Evolutionary conservation across 2,113 vertebrate genomes (phyloP), one percentile per base, ranked within the genome.

Genomic region (Myrmecobius fasciatus): DNA sequence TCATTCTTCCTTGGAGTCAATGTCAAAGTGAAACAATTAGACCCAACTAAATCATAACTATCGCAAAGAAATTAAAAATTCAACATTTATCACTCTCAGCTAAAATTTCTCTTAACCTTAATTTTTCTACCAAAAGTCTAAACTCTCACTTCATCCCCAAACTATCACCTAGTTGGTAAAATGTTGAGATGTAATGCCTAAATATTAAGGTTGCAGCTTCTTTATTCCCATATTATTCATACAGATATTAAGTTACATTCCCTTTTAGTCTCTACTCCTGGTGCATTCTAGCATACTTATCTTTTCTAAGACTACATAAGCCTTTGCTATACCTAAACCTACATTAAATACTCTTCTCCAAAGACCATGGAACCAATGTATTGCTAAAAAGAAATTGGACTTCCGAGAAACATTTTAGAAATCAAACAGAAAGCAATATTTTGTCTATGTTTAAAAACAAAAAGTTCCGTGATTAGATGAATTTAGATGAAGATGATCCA

Each of bases 261-360:
- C 17, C 31, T 67, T 60, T 60, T 60, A 60, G 56, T 60, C 56
- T 28, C 60, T 75, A 75, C 60, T 36, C 14, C 4, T 75, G 60
- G 31, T n/a, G 36, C 17, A 20, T 75, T n/a, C 67, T 75, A n/a
- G 36, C 67, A 36, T 67, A 75, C 2, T 36, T n/a, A 14, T 75
- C 31, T n/a, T 14, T 75, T n/a, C 1, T 75, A 75, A 14, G 31
- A n/a, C 60, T 5, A 75, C 1, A 75, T 75, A 22, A n/a, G n/a
- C 36, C 67, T 75, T 43, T 75, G 36, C 67, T 43, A 6, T 1
- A 22, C 22, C 36, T 43, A 75, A 43, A 43, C 17, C 67, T 75
- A 75, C 17, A 17, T 75, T 75, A 36, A 95, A 91, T 22, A 83
- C 14, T 25, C 93, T 36, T 95, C 53, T 90, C 90, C 47, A 93